A percentile compares a stretch with the other conserved stretches of the same genome.
Conservation (phyloP, 1,140 invertebrate species). For the Trissolcus basalis region DNA sequence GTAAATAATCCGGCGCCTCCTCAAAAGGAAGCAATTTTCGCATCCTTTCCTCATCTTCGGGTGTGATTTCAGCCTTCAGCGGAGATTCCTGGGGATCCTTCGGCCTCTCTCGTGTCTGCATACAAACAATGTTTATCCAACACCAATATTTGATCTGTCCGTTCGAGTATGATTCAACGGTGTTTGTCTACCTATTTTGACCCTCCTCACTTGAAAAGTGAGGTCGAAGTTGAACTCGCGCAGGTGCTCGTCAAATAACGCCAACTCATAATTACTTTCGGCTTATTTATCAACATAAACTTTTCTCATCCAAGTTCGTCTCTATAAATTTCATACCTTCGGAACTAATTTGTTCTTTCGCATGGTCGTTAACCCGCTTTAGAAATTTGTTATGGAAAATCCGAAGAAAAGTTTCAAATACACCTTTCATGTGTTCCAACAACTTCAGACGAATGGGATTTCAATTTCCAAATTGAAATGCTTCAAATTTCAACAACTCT, state of each 20-base stretch:
- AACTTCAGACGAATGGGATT: too few relatives aligned
- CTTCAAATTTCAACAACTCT: too few relatives aligned
- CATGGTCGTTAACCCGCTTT: slow-evolving; percentile 41
- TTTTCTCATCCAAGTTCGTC: slow-evolving; percentile 38
- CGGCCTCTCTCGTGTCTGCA: slow-evolving; percentile 47
- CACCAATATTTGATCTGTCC: background rate
- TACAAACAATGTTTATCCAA: slow-evolving; percentile 19
- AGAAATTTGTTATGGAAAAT: slow-evolving; percentile 34
- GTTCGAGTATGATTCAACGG: too few relatives aligned
- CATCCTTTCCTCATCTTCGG: slow-evolving; percentile 71
- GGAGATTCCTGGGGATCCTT: slow-evolving; percentile 63
- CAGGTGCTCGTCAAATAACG: slow-evolving; percentile 1
- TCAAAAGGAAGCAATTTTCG: slow-evolving; percentile 76
- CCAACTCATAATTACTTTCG: slow-evolving; percentile 12
- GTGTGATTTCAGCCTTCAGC: slow-evolving; percentile 61
- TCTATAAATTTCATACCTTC: slow-evolving; percentile 39
- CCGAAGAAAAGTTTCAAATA: background rate
- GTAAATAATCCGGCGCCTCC: slow-evolving; percentile 87
- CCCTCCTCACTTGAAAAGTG: too few relatives aligned
- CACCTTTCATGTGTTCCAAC: too few relatives aligned
- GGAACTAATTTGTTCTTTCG: slow-evolving; percentile 42
- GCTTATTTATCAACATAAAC: slow-evolving; percentile 37
- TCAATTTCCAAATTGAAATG: too few relatives aligned
- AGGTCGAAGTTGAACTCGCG: background rate
- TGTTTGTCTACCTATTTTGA: too few relatives aligned